These are phyloP conservation scores for Sylvia atricapilla DNA, from an alignment of 2,113 vertebrate genomes.

Conservation along the genomic window DNA sequence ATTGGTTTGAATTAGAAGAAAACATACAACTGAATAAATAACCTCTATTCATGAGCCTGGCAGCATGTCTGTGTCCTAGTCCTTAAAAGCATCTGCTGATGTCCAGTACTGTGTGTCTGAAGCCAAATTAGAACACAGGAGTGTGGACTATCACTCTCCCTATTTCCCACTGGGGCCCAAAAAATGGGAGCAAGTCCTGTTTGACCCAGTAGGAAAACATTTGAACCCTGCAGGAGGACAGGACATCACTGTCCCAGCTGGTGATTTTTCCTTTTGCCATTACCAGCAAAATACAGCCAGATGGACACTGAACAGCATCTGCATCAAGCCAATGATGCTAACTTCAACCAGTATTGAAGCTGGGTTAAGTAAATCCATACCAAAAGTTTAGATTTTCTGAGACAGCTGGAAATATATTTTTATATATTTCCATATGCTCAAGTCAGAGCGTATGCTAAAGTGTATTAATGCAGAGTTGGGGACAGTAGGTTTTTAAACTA, in stretches of 20 bases:
- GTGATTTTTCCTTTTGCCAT: neutral
- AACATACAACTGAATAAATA: neutral
- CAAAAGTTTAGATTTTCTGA: neutral
- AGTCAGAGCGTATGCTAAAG: neutral
- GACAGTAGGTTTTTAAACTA: neutral
- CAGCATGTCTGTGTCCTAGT: neutral
- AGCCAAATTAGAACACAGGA: neutral
- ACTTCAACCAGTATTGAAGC: neutral
- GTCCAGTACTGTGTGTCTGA: too few relatives aligned
- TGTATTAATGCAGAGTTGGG: neutral
- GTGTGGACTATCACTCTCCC: neutral
- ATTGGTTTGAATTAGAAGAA: neutral
- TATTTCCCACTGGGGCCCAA: neutral
- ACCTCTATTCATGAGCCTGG: neutral
- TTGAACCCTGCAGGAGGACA: neutral
- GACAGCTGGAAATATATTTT: neutral
- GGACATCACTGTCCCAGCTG: neutral
- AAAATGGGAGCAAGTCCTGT: neutral
- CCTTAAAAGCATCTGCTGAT: neutral
- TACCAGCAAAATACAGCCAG: neutral
- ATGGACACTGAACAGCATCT: accelerated
- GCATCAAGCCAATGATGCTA: neutral
- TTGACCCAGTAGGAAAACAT: neutral
- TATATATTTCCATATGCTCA: neutral
- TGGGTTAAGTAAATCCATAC: neutral